Evolutionary conservation across 92 coral and sea anemone species (phyloP), one percentile per base, ranked within the genome.

Genomic region (Actinostola sp.): DNA sequence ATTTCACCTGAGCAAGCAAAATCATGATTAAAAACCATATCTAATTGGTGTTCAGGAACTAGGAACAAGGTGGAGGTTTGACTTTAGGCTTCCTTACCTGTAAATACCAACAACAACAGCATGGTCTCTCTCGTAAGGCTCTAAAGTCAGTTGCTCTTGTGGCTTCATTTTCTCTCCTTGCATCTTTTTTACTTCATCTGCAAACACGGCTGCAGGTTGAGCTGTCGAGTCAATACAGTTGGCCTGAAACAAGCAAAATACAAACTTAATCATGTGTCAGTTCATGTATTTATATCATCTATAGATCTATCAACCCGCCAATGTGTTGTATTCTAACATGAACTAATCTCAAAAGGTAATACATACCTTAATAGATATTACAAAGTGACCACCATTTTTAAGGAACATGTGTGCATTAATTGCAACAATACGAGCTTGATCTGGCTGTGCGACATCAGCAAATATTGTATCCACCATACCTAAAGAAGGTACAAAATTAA

Each of bases 401-500:
- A 94, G 83, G 52, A 94, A 94, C 81, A 80, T 88, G 83, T 94
- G 98, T 46, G 98, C 98, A 70, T 94, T 94, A 16, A 94, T 94
- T 35, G 98, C 98, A 13, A 94, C 98, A 34, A 94, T 94, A 78
- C 98, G 92, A 51, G 98, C 91, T 72, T 94, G 98, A 52, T 94
- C 98, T 52, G 98, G 98, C 75, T 94, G 98, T 56, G 98, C 98
- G 1, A 94, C 98, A 69, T 94, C 98, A 34, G 98, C 98, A 81
- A 94, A 94, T 67, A 94, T 94, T 31, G 95, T 88, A 66, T 94
- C 98, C 13, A 94, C 98, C 98, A 94, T 94, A 51, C 98, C 98
- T 94, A 14, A 33, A 31, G 50, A 46, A 63, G 8, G 33, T 8
- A n/a, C n/a, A n/a, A n/a, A n/a, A n/a, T n/a, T n/a, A n/a, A n/a